Evolutionary conservation across 2,888 invertebrate species (phyloP), one percentile per base, ranked within the genome.

Genomic region (Lycia hirtaria): DNA sequence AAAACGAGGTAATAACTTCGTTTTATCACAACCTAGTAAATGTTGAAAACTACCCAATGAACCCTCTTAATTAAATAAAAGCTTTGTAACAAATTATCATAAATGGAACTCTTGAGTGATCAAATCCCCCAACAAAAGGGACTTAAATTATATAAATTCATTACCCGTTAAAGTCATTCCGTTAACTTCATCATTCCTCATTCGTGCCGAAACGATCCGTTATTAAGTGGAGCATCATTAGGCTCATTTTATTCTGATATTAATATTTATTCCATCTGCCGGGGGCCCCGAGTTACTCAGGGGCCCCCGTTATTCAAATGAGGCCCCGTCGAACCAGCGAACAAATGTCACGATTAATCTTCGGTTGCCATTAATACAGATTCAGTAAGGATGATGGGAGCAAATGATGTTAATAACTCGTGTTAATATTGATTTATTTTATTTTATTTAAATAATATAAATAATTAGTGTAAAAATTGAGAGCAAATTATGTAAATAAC

Each of bases 291-390:
- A 41, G 56, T 56, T 60, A 41, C 28, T 41, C 41, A 41, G 37
- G 17, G 51, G 35, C 7, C 32, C 32, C 45, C 45, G 51, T 60
- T 60, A 60, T 60, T 60, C 56, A 60, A 56, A 60, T 56, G 56
- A 60, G 50, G 12, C 40, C 35, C 56, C 47, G 51, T 60, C 56
- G 56, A 55, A 59, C 47, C 26, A 35, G 40, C 48, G 56, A 56
- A 56, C 60, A 60, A 60, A 60, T 60, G 60, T 60, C 38, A 48
- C 56, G 44, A 60, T 60, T 60, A 56, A 56, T 60, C 54, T 58
- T 53, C 15, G 22, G 28, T 22, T 43, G 47, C 30, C 32, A 24
- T 19, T 41, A 22, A 4, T 14, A 14, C 4, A 40, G 20, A n/a
- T 6, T 17, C 52, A 52, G 52, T 52, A 43, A 7, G 51, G 33